These are phyloP conservation scores for Lepisosteus oculatus DNA, from an alignment of 2,113 vertebrate genomes.

Conservation along the genomic window DNA sequence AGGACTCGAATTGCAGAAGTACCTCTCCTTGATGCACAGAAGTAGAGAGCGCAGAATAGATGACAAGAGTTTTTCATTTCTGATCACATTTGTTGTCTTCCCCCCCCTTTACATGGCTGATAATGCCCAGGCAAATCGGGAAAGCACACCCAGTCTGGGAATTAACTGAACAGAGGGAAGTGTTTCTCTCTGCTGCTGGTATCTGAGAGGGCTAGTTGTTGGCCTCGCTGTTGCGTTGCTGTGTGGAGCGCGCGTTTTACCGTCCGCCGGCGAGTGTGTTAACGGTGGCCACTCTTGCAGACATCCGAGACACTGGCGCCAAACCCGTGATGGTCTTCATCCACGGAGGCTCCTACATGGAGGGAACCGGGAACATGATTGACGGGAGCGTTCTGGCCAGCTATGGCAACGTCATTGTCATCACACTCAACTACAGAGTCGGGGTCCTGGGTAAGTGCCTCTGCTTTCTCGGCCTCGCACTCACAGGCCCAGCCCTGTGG, in stretches of 20 bases:
- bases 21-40: too few relatives aligned
- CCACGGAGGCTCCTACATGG: slow-evolving; percentile 98
- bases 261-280: slow-evolving; percentile 62
- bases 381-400: slow-evolving; percentile 97
- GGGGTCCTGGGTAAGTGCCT: slow-evolving; percentile 87
- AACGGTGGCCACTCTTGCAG: slow-evolving; percentile 82
- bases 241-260: slow-evolving; percentile 50
- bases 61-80: too few relatives aligned
- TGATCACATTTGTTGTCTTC: too few relatives aligned
- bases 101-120: too few relatives aligned
- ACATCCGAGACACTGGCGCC: slow-evolving; percentile 97
- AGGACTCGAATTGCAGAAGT: too few relatives aligned
- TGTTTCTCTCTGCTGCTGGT: slow-evolving; percentile 47
- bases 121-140: too few relatives aligned
- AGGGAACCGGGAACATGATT: slow-evolving; percentile 98
- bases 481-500: background rate
- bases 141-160: too few relatives aligned
- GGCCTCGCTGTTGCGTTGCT: slow-evolving; percentile 28
- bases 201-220: slow-evolving; percentile 60
- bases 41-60: too few relatives aligned
- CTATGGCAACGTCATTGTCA: slow-evolving; percentile 97
- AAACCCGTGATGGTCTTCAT: slow-evolving; percentile 99
- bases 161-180: background rate
- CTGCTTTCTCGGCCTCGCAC: slow-evolving; percentile 6
- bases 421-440: slow-evolving; percentile 98